A percentile compares a stretch with the other conserved stretches of the same genome.
Conservation (phyloP, 2,797 vertebrate species). For the Phrynocephalus guinanensis region DNA sequence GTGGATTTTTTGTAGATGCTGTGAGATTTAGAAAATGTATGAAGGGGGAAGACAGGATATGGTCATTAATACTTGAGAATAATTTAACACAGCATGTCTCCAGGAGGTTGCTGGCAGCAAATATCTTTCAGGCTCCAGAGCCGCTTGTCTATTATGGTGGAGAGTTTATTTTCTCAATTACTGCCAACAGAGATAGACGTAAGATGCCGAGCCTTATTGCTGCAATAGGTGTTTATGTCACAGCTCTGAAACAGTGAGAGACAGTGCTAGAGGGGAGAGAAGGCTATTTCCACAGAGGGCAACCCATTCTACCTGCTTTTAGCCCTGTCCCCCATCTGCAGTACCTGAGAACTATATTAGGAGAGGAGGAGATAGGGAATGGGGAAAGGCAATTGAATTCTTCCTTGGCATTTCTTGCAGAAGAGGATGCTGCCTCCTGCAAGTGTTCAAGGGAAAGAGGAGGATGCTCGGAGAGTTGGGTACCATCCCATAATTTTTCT, state of each 20-base stretch:
- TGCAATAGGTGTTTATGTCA: constrained; percentile 14
- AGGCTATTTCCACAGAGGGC: not conserved
- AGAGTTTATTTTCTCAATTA: constrained; percentile 17
- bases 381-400: not conserved
- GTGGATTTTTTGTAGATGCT: constrained; percentile 8
- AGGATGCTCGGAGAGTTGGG: too few species aligned
- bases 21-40: constrained; percentile 4
- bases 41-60: not conserved
- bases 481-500: too few species aligned
- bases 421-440: not conserved
- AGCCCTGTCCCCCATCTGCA: not conserved
- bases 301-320: not conserved
- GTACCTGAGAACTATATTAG: not conserved
- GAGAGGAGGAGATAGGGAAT: not conserved
- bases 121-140: constrained; percentile 3
- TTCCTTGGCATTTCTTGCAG: not conserved
- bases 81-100: constrained; percentile 31
- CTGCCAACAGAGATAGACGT: constrained; percentile 12
- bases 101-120: constrained; percentile 18
- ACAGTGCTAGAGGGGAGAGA: not conserved
- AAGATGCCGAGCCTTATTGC: not conserved
- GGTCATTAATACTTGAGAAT: not conserved
- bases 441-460: not conserved
- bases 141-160: not conserved
- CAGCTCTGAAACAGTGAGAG: not conserved